phyloP scores from a whole-genome alignment of 2,113 vertebrate species.

The Clarias gariepinus region DNA sequence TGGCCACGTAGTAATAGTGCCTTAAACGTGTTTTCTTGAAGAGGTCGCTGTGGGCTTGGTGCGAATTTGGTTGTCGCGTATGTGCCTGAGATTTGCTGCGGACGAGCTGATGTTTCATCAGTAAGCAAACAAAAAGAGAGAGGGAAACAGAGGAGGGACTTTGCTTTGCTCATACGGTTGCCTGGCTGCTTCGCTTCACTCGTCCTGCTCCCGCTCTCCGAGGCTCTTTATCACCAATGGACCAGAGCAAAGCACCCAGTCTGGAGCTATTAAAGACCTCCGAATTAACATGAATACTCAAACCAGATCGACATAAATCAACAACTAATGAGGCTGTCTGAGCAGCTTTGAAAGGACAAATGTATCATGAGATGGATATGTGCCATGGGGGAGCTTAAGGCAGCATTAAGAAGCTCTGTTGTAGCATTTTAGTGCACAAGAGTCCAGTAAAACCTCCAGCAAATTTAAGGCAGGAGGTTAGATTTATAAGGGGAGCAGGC shows the following conservation, averaged over 20 bases:
- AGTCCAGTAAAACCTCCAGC: neutral
- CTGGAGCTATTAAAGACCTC: conserved; percentile 42
- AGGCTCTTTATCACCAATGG: conserved; percentile 47
- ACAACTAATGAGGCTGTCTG: conserved; percentile 40
- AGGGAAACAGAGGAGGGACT: neutral
- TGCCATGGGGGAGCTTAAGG: conserved; percentile 19
- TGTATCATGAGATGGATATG: conserved; percentile 31
- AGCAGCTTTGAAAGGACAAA: conserved; percentile 30
- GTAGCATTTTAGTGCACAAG: neutral
- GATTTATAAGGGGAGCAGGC: neutral
- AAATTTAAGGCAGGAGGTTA: neutral
- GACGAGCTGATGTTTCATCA: conserved; percentile 38
- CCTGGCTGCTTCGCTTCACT: conserved; percentile 23
- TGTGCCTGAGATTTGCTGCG: conserved; percentile 33
- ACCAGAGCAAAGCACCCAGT: conserved; percentile 44
- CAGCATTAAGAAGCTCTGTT: conserved; percentile 8
- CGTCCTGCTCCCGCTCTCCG: conserved; percentile 9
- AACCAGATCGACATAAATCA: conserved; percentile 46
- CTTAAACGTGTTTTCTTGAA: conserved; percentile 40
- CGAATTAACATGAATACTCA: conserved; percentile 41
- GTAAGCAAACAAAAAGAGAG: neutral
- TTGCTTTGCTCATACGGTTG: conserved; percentile 33
- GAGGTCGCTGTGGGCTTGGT: conserved; percentile 24
- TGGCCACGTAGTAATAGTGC: conserved; percentile 45
- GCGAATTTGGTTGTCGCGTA: conserved; percentile 28